Evolutionary conservation across 1,140 invertebrate genomes (phyloP).

Genomic region (Drosophila erecta): DNA sequence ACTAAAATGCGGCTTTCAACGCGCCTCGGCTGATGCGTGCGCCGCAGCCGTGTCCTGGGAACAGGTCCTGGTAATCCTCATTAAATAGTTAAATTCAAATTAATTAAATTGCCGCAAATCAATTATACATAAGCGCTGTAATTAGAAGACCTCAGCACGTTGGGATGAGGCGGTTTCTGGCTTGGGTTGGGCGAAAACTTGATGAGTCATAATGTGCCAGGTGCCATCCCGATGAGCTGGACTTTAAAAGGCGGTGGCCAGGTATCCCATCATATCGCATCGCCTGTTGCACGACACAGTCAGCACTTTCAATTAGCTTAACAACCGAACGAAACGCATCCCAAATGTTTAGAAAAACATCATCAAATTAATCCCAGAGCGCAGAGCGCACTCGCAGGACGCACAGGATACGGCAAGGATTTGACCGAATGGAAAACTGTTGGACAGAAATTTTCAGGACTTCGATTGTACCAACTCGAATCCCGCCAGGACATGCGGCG

Average conservation of each 20-base stretch:
- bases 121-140: conserved; percentile 81
- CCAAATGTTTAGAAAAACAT: conserved; percentile 68
- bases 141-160: conserved; percentile 73
- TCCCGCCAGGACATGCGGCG: conserved; percentile 42
- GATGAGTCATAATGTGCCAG: conserved; percentile 46
- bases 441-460: conserved; percentile 52
- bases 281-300: conserved; percentile 73
- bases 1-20: conserved; percentile 78
- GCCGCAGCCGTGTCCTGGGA: conserved; percentile 28
- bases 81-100: conserved; percentile 83
- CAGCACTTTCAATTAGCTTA: conserved; percentile 74
- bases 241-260: neutral
- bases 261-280: neutral
- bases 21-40: conserved; percentile 38
- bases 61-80: conserved; percentile 69
- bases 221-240: neutral
- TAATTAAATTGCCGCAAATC: conserved; percentile 83
- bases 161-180: neutral
- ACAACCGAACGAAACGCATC: conserved; percentile 63
- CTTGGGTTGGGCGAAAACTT: conserved; percentile 4
- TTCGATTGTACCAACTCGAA: conserved; percentile 33
- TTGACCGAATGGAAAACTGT: conserved; percentile 27
- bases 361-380: conserved; percentile 71
- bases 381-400: conserved; percentile 29
- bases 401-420: conserved; percentile 29